Base-by-base conservation (phyloP, 2,888 invertebrate genomes). In the Ametastegia equiseti region DNA sequence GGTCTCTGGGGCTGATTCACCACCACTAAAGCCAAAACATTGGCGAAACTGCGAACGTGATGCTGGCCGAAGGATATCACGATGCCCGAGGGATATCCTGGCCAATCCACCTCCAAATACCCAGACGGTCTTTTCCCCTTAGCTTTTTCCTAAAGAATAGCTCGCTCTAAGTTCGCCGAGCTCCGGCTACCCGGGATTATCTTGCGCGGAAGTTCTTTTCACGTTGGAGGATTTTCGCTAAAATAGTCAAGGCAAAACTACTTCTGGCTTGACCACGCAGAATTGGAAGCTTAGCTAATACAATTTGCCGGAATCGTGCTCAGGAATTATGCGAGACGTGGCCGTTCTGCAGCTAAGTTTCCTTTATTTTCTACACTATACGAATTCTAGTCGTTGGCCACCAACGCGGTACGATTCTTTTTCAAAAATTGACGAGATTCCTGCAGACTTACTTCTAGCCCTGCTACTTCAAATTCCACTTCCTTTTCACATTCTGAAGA, bases 1-100 rank as follows among this genome's bases (percentile, higher is more conserved):
- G 67, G 67, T 67, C 67, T 67, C 67, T 67, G 13, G 67, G 67
- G 67, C 9, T 67, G 67, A 67, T 39, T 39, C 67, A n/a, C 39
- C 39, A 67, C 7, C 19, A 39, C 39, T 67, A 67, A 19, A 36
- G 67, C 9, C 23, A 19, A 67, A 67, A 67, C 67, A 67, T 39
- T 67, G 39, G 67, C 2, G 39, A 39, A 67, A 67, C 39, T 67
- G 39, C 67, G 15, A 19, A 36, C 39, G 67, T 39, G 39, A 67
- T 67, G 67, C 39, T 7, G 4, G 9, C 2, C 9, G 67, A 67
- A 67, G 67, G 23, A 67, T 67, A 67, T 67, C 67, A 67, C 39
- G 67, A 67, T 67, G 39, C 67, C 67, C 67, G 39, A 67, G 67
- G 67, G 67, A 67, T 39, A 27, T 13, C 39, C 39, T 33, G 39